phyloP scores from a whole-genome alignment of 2,113 vertebrate species.

The Mus spicilegus region DNA sequence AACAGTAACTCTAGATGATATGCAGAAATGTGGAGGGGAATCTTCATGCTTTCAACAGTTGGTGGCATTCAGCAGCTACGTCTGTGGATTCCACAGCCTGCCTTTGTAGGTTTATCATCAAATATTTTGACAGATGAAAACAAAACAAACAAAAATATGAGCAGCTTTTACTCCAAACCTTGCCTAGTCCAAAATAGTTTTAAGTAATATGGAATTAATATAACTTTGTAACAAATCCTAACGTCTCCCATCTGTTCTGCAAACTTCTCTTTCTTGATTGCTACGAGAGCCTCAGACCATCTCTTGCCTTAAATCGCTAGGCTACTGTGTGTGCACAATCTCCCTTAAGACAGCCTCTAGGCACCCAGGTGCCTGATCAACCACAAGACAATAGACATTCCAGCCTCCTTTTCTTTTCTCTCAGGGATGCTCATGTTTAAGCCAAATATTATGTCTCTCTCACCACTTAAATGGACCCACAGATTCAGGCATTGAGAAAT shows the following conservation, averaged over 20 bases:
- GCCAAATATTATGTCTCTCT: slow-evolving; percentile 38
- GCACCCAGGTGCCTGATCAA: not conserved
- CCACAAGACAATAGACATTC: slow-evolving; percentile 20
- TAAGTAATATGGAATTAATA: not conserved
- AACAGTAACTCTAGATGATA: not conserved
- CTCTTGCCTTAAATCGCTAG: not conserved
- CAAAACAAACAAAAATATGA: slow-evolving; percentile 9
- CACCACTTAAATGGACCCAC: slow-evolving; percentile 63
- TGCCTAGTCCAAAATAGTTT: slow-evolving; percentile 19
- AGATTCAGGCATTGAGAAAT: slow-evolving; percentile 7
- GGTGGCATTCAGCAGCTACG: not conserved
- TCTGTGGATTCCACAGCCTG: not conserved
- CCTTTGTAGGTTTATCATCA: not conserved
- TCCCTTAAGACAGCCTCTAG: not conserved
- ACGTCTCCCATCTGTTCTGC: not conserved
- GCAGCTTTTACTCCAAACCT: not conserved
- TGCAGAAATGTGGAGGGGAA: not conserved
- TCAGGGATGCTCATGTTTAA: slow-evolving; percentile 44
- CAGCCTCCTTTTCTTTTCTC: slow-evolving; percentile 5
- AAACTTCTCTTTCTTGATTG: not conserved
- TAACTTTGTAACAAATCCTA: not conserved
- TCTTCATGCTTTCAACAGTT: not conserved
- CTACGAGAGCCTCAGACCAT: not conserved
- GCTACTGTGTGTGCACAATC: not conserved
- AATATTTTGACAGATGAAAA: slow-evolving; percentile 41